Evolutionary conservation across 1,140 invertebrate species (phyloP), one percentile per base, ranked within the genome.

Genomic region (Mizuhopecten yessoensis): DNA sequence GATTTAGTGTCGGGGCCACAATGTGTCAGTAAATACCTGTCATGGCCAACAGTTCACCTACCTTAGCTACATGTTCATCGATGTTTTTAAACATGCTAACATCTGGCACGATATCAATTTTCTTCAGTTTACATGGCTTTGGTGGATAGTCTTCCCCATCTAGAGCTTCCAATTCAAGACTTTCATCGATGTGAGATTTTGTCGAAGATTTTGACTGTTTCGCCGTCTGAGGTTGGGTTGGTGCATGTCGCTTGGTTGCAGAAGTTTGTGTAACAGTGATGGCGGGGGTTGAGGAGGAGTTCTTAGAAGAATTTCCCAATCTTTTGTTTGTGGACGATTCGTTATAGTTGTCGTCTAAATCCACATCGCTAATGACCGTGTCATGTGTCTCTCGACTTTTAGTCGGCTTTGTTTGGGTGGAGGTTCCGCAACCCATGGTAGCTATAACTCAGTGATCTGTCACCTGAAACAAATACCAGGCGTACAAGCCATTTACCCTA

Each of bases 131-230:
- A 11, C 57, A 75, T 29, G 57, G 57, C n/a, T 29, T n/a, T 7
- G 57, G 57, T 75, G 57, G 57, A 29, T 75, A 75, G 29, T 75
- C 57, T 29, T 75, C 57, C n/a, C 29, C 57, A n/a, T 75, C 57
- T 29, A 75, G 29, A n/a, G 57, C 57, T 17, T 75, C 57, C 1
- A 75, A n/a, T 29, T 75, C 57, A 7, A 75, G n/a, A 5, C 57
- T n/a, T 17, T 75, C 57, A n/a, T 75, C 57, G 57, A 75, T n/a
- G 29, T n/a, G 57, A 17, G 17, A n/a, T 75, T n/a, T n/a, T n/a
- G n/a, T n/a, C n/a, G n/a, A n/a, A n/a, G n/a, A n/a, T n/a, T n/a
- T n/a, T n/a, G n/a, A n/a, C n/a, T 23, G 3, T 9, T n/a, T 75
- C 0, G 1, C 5, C 29, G 57, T n/a, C 5, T 75, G 23, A n/a